These are phyloP conservation scores for Cairina moschata DNA, from an alignment of 2,113 vertebrate species.

Conservation along the genomic window DNA sequence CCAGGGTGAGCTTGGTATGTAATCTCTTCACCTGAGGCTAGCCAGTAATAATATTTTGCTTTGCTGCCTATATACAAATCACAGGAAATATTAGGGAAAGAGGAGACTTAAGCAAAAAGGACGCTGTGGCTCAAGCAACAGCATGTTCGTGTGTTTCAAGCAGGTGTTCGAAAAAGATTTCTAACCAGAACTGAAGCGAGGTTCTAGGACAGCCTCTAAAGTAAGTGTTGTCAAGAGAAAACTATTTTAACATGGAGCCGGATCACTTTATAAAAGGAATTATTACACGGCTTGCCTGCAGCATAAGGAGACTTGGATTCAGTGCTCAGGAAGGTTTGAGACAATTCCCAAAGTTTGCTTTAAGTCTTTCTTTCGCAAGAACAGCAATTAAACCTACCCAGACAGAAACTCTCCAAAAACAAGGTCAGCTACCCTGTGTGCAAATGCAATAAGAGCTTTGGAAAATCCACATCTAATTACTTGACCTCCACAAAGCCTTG, in stretches of 20 bases:
- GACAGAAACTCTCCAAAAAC: not conserved
- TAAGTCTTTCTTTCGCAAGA: not conserved
- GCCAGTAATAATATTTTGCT: not conserved
- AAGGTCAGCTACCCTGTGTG: not conserved
- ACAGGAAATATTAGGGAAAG: accelerated
- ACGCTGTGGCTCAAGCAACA: not conserved
- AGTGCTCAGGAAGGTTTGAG: not conserved
- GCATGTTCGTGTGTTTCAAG: accelerated
- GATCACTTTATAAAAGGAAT: not conserved
- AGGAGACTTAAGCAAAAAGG: not conserved
- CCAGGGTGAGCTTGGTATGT: not conserved
- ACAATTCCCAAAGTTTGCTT: not conserved
- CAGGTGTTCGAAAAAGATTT: not conserved
- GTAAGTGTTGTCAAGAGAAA: not conserved
- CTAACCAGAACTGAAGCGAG: not conserved
- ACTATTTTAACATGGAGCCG: not conserved
- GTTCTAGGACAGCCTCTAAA: not conserved
- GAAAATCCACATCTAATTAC: not conserved
- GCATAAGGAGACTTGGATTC: not conserved
- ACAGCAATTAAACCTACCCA: not conserved
- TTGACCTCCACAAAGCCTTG: not conserved
- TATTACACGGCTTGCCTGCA: not conserved
- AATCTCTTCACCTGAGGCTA: not conserved
- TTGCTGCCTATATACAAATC: not conserved
- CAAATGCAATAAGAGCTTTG: not conserved